These are phyloP conservation scores for Pilophorus perplexus DNA, from an alignment of 2,888 invertebrate genomes.

Conservation along the genomic window DNA sequence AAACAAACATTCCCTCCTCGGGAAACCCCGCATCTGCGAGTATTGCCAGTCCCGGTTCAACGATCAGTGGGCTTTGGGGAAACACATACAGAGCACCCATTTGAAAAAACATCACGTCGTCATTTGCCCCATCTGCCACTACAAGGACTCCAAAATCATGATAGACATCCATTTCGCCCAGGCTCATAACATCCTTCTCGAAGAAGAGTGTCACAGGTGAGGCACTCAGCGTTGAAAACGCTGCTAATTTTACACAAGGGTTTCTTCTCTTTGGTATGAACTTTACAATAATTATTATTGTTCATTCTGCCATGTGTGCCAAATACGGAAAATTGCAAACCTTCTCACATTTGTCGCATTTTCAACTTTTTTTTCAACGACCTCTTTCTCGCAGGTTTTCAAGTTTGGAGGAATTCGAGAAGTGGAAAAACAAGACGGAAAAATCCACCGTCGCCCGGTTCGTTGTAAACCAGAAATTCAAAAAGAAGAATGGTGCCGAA, in stretches of 20 bases:
- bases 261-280: too few relatives aligned
- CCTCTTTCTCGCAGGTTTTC: too few relatives aligned
- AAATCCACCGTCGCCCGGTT: slow-evolving; percentile 22
- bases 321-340: too few relatives aligned
- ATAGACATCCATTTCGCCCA: slow-evolving; percentile 27
- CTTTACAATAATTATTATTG: too few relatives aligned
- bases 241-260: too few relatives aligned
- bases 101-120: slow-evolving; percentile 34
- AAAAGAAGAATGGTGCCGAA: slow-evolving; percentile 35
- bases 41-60: slow-evolving; percentile 24
- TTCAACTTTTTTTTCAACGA: too few relatives aligned
- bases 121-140: slow-evolving; percentile 29
- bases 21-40: slow-evolving; percentile 22
- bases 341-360: too few relatives aligned
- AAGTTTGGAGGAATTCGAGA: slow-evolving; percentile 9
- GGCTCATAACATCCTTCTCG: slow-evolving; percentile 2
- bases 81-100: slow-evolving; percentile 32
- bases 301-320: too few relatives aligned
- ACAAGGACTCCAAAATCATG: slow-evolving; percentile 27
- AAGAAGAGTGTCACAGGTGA: slow-evolving; percentile 10
- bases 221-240: too few relatives aligned
- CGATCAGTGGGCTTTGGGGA: slow-evolving; percentile 29
- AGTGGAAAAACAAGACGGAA: slow-evolving; percentile 31
- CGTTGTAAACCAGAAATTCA: slow-evolving; percentile 32
- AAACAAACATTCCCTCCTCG: slow-evolving; percentile 19